These are phyloP conservation scores for Leptinotarsa peninsularis DNA, from an alignment of 2,888 invertebrate species.

Conservation along the genomic window DNA sequence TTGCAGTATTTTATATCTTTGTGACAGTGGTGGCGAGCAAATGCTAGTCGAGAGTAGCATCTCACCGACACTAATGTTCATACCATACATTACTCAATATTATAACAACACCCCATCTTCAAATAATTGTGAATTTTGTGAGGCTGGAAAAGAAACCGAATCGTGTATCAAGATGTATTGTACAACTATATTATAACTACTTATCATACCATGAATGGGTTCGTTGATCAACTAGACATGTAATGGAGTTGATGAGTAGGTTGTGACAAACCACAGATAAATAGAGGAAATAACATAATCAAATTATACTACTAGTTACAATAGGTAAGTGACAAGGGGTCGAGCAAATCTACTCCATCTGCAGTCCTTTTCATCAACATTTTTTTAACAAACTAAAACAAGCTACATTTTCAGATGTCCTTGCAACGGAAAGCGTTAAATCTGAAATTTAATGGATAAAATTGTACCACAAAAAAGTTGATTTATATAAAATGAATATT, in stretches of 20 bases:
- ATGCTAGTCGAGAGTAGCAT: constrained; percentile 40
- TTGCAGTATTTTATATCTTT: constrained; percentile 45
- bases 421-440: neutral
- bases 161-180: constrained; percentile 36
- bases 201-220: constrained; percentile 43
- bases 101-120: constrained; percentile 59
- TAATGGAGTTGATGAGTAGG: constrained; percentile 62
- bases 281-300: constrained; percentile 52
- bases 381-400: neutral
- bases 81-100: constrained; percentile 36
- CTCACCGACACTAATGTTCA: constrained; percentile 43
- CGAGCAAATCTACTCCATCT: constrained; percentile 57
- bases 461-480: neutral
- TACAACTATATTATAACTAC: constrained; percentile 42
- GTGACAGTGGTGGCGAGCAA: constrained; percentile 43
- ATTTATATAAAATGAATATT: neutral
- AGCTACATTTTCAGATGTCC: constrained; percentile 2
- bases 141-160: constrained; percentile 46
- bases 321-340: constrained; percentile 38
- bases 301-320: constrained; percentile 61
- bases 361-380: constrained; percentile 9
- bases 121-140: constrained; percentile 43
- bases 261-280: constrained; percentile 62
- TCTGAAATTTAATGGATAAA: neutral
- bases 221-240: constrained; percentile 59